These are phyloP conservation scores for Tragelaphus eurycerus DNA, from an alignment of 2,797 vertebrate species.

Conservation along the genomic window DNA sequence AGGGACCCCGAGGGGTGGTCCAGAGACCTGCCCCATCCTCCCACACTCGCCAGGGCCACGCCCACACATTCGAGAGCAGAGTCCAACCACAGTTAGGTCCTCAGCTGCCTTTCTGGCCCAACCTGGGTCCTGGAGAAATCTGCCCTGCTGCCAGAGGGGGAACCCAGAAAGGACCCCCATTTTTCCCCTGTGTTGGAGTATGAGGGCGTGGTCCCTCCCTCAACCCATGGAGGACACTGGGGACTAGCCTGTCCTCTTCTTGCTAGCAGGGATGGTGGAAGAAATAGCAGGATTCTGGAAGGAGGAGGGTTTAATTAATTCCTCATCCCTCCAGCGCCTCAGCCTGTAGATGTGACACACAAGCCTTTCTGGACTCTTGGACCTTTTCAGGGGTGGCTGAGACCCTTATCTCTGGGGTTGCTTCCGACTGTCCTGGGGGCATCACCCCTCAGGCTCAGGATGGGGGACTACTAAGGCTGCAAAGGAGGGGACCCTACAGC, in stretches of 20 bases:
- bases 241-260: background rate
- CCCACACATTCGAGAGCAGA: background rate
- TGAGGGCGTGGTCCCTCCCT: background rate
- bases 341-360: background rate
- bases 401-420: background rate
- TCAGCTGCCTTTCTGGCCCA: background rate
- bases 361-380: background rate
- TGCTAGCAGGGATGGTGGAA: background rate
- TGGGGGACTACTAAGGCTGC: background rate
- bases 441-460: background rate
- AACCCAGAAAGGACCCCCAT: background rate
- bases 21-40: background rate
- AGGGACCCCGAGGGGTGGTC: background rate
- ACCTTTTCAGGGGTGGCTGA: background rate
- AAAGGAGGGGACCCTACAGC: no score
- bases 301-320: background rate
- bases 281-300: background rate
- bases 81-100: background rate
- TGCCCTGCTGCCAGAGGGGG: background rate
- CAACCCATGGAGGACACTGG: background rate
- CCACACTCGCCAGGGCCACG: background rate
- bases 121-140: background rate
- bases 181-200: background rate
- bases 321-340: background rate
- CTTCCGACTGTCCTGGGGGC: background rate